These are phyloP conservation scores for Chaetorhynchus papuensis DNA, from an alignment of 2,113 vertebrate genomes.

Conservation along the genomic window DNA sequence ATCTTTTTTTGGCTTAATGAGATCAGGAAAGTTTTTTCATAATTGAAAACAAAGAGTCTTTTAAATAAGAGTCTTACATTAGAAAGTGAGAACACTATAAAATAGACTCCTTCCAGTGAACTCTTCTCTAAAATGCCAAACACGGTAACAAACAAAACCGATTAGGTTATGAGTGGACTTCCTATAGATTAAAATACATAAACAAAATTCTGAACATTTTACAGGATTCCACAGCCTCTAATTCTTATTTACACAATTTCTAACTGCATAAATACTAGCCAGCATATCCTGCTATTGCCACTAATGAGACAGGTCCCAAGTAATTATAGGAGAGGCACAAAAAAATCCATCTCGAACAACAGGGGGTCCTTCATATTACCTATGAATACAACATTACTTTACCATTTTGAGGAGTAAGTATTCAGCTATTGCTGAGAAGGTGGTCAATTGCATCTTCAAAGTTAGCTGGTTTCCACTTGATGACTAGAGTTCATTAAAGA, in stretches of 20 bases:
- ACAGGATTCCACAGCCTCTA: neutral
- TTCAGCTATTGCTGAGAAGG: neutral
- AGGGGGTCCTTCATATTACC: neutral
- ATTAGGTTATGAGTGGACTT: slow-evolving; percentile 18
- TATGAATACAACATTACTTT: neutral
- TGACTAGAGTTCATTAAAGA: slow-evolving; percentile 14
- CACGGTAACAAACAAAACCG: neutral
- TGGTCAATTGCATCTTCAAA: neutral
- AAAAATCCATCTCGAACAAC: neutral
- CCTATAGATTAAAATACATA: slow-evolving; percentile 21
- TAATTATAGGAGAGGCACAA: neutral
- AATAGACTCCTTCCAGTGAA: slow-evolving; percentile 4
- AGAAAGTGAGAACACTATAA: neutral
- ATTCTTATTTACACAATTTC: neutral
- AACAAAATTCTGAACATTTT: slow-evolving; percentile 10
- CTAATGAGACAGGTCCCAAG: neutral
- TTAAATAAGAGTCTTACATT: slow-evolving; percentile 4
- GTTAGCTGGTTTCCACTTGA: neutral
- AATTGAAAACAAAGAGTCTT: slow-evolving; percentile 15
- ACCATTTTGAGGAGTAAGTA: neutral
- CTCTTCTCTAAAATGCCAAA: slow-evolving; percentile 18
- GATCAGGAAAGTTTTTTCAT: slow-evolving; percentile 31
- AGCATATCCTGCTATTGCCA: neutral
- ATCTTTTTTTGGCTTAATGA: slow-evolving; percentile 29
- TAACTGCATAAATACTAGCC: neutral